Percentiles rank a stretch among this genome's conserved stretches.
These are phyloP conservation scores for Cottoperca gobio DNA, from an alignment of 2,797 vertebrate species.

Conservation along the genomic window DNA sequence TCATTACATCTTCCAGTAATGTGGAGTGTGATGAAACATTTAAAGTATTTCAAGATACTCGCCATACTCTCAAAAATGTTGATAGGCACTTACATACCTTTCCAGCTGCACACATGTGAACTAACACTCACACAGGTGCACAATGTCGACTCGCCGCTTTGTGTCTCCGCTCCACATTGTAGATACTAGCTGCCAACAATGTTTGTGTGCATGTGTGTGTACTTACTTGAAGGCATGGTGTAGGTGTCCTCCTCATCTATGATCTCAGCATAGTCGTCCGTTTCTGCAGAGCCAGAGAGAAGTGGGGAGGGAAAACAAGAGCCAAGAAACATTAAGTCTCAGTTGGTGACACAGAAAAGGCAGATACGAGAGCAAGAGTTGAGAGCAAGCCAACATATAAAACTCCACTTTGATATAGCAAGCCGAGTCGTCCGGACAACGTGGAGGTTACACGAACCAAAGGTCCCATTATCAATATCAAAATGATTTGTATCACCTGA, in stretches of 20 bases:
- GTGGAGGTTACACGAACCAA: neutral
- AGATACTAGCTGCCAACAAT: neutral
- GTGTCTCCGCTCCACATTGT: neutral
- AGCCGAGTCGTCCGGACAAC: neutral
- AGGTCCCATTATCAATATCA: neutral
- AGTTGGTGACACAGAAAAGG: neutral
- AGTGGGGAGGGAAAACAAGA: conserved; percentile 38
- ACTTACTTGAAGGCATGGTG: conserved; percentile 99
- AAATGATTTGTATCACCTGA: neutral
- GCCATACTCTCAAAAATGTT: neutral
- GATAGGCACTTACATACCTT: too few species aligned
- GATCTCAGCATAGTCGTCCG: conserved; percentile 99
- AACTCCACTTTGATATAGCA: neutral
- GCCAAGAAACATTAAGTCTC: conserved; percentile 37
- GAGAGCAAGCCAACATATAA: neutral
- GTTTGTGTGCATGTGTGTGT: conserved; percentile 9
- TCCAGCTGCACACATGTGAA: neutral
- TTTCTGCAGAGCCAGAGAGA: conserved; percentile 85
- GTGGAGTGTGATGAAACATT: neutral
- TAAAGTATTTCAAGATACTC: neutral
- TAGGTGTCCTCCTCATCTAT: conserved; percentile 99
- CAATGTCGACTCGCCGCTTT: neutral
- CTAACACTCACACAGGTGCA: neutral
- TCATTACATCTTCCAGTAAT: neutral
- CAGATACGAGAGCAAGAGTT: neutral